Conservation (phyloP, 2,113 vertebrate genomes). For the Pluvianellus socialis region DNA sequence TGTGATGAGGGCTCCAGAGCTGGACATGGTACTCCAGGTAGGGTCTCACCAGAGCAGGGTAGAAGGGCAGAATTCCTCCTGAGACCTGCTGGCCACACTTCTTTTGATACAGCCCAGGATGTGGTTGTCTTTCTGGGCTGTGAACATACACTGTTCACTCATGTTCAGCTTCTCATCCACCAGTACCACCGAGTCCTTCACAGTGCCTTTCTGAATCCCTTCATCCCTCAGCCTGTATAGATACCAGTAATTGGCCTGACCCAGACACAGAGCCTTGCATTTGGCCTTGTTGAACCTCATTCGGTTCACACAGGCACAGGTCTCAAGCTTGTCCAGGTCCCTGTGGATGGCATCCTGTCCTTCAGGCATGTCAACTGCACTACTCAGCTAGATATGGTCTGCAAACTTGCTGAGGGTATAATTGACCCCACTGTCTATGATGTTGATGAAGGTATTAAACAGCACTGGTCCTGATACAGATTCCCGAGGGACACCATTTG, state of each 20-base stretch:
- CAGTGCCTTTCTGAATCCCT: background rate
- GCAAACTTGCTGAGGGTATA: background rate
- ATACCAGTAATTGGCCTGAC: background rate
- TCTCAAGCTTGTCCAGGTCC: background rate
- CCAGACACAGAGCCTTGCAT: background rate
- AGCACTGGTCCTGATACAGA: background rate
- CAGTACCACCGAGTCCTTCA: background rate
- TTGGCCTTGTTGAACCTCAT: background rate
- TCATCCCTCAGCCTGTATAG: background rate
- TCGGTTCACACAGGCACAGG: background rate
- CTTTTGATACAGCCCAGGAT: background rate
- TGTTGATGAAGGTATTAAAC: background rate
- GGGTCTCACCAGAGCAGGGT: background rate
- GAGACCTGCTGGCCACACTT: background rate
- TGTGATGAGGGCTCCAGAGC: background rate
- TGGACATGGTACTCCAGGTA: background rate
- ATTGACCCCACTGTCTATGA: background rate
- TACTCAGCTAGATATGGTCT: background rate
- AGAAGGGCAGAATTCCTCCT: background rate
- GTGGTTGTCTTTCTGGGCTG: background rate
- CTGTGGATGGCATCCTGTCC: background rate
- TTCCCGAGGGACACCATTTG: background rate
- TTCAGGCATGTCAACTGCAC: background rate
- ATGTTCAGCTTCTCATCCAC: background rate
- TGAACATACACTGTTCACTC: background rate